Base-by-base conservation (phyloP, 2,888 invertebrate genomes). In the Ophonus ardosiacus region DNA sequence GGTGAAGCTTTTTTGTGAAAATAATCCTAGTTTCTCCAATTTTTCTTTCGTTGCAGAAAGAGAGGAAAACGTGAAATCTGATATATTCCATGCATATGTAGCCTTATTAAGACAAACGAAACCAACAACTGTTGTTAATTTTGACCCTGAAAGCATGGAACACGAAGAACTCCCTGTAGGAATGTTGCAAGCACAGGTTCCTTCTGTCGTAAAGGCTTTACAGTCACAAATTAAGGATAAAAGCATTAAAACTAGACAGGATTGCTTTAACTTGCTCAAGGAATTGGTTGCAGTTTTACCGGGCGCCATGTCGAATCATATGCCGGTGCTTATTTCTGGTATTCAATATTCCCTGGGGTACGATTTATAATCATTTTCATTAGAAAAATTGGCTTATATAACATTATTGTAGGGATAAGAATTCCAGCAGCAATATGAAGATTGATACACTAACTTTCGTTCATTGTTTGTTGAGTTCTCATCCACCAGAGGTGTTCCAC, bases 21-120 rank as follows among this genome's bases (percentile, higher is more conserved):
- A 17, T 85, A 15, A 59, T 59, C 6, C 0, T 59, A 15, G 18
- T 59, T 59, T 59, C 8, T 59, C 7, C 59, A 59, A 56, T 59
- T 17, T 59, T 31, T 31, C 31, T 31, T 31, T 31, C 31, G 31
- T 31, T 59, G 18, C 59, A 96, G 99, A 99, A 91, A 95, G 99
- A 51, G 99, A 99, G 91, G 99, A 99, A 92, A 99, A 99, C 91
- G 99, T 99, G 0, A 99, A 99, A 90, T 98, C 98, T 31, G 99
- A 99, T 90, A 98, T 99, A 86, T 97, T 99, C 90, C 97, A 98
- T 89, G 98, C 99, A 0, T 99, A 98, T 90, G 96, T 98, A 84
- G 97, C 99, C 0, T 92, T 99, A 57, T 91, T 99, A 87, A 94
- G 96, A 86, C 98, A 98, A 90, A 99, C 99, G 0, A 94, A 96